These are phyloP conservation scores for Eurytoma adleriae DNA, from an alignment of 2,888 invertebrate genomes.

Conservation along the genomic window DNA sequence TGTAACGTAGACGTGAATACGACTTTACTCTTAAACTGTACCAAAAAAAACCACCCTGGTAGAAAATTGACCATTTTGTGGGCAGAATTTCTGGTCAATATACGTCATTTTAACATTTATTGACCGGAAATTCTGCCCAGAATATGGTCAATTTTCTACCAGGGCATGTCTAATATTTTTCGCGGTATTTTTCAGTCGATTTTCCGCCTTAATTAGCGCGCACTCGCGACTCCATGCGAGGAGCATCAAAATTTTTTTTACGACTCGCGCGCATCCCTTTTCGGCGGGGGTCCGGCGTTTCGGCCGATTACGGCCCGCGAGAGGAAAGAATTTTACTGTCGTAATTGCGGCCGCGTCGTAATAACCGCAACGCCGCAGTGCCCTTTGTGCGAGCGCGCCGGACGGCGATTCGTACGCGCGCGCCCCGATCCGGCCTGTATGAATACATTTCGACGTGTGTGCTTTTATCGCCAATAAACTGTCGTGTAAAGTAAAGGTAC, in stretches of 20 bases:
- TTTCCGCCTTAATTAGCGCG: constrained; percentile 50
- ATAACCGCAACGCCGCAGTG: constrained; percentile 39
- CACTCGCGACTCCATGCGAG: not conserved
- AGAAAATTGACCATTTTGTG: no score
- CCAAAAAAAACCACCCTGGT: no score
- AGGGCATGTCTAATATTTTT: no score
- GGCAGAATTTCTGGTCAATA: no score
- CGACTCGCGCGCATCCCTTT: not conserved
- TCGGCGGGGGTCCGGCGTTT: constrained; percentile 6
- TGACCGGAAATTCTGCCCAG: no score
- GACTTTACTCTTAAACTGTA: no score
- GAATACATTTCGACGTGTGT: constrained; percentile 1
- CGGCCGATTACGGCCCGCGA: constrained; percentile 39
- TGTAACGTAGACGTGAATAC: no score
- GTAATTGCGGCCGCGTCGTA: constrained; percentile 41
- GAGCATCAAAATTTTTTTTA: constrained; percentile 24
- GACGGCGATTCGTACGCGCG: constrained; percentile 40
- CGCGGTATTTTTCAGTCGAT: no score
- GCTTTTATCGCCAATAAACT: constrained; percentile 47
- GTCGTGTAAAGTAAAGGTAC: constrained; percentile 25
- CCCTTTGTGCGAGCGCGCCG: constrained; percentile 33
- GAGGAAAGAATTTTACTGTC: constrained; percentile 40
- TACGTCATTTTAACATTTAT: no score
- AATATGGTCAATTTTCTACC: no score
- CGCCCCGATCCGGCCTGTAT: constrained; percentile 10